phyloP scores from a whole-genome alignment of 2,113 vertebrate species.

The Microtus pennsylvanicus region DNA sequence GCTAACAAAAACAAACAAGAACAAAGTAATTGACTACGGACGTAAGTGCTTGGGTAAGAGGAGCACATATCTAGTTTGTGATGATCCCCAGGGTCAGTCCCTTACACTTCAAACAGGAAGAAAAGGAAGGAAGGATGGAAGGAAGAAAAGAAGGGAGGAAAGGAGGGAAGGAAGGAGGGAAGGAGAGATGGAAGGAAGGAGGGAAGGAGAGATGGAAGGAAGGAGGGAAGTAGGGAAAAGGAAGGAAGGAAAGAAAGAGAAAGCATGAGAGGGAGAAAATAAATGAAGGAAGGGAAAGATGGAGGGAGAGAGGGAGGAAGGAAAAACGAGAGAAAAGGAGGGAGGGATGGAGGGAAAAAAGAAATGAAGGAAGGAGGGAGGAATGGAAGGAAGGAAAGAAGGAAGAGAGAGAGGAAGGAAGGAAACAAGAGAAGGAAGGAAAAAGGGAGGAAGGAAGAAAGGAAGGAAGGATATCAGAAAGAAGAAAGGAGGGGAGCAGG shows the following conservation, averaged over 20 bases:
- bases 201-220: rapidly evolving
- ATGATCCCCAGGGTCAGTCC: no score
- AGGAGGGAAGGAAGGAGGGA: rapidly evolving
- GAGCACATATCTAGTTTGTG: background rate
- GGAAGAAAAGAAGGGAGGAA: rapidly evolving
- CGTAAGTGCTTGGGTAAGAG: no score
- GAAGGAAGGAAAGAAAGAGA: no score
- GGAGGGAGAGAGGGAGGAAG: rapidly evolving
- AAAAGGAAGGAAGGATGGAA: rapidly evolving
- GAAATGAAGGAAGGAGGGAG: no score
- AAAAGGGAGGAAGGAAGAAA: no score
- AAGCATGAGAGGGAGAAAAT: no score
- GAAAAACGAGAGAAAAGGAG: rapidly evolving
- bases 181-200: rapidly evolving
- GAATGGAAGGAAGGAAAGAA: background rate
- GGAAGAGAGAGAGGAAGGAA: background rate
- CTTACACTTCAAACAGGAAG: background rate
- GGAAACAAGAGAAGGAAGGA: rapidly evolving
- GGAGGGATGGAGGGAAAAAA: no score
- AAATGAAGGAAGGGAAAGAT: background rate
- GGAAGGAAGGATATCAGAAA: background rate
- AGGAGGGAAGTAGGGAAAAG: no score
- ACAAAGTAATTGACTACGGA: background rate
- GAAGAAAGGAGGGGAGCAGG: no score
- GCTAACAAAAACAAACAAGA: background rate